These are phyloP conservation scores for Palaemon carinicauda DNA, from an alignment of 1,140 invertebrate genomes.

Conservation along the genomic window DNA sequence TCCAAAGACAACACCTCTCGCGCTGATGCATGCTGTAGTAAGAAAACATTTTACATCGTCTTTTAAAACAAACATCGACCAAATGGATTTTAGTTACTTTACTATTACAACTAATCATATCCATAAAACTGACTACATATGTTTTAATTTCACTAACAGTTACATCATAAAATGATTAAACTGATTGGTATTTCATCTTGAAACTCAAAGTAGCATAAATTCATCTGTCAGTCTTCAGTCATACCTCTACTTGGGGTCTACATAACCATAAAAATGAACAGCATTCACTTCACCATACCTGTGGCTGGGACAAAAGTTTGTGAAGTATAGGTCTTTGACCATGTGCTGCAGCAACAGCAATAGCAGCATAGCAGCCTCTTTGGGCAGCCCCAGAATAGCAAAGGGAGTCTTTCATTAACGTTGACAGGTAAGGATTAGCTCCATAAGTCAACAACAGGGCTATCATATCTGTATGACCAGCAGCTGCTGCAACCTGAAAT, in stretches of 20 bases:
- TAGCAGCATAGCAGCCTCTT: conserved; percentile 71
- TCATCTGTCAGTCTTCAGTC: no score
- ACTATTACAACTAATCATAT: no score
- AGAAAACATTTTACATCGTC: no score
- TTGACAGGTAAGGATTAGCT: conserved; percentile 86
- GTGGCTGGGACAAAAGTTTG: conserved; percentile 80
- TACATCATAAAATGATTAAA: no score
- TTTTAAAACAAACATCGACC: no score
- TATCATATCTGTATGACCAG: conserved; percentile 82
- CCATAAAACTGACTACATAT: no score
- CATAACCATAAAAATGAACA: neutral
- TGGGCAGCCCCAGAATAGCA: conserved; percentile 86
- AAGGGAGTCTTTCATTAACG: conserved; percentile 79
- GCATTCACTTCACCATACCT: conserved; percentile 12
- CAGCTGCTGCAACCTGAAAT: conserved; percentile 75
- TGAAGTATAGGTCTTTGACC: conserved; percentile 80
- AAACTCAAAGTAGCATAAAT: no score
- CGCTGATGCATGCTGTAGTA: conserved; percentile 70
- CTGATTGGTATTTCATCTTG: no score
- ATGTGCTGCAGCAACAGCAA: conserved; percentile 86
- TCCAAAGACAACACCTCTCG: conserved; percentile 83
- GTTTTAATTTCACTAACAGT: no score
- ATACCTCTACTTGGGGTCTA: neutral
- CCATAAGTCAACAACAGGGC: conserved; percentile 81
- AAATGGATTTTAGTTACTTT: no score